Percentiles rank a stretch among this genome's conserved stretches.
These are phyloP conservation scores for Synchiropus splendidus DNA, from an alignment of 2,113 vertebrate species.

Conservation along the genomic window DNA sequence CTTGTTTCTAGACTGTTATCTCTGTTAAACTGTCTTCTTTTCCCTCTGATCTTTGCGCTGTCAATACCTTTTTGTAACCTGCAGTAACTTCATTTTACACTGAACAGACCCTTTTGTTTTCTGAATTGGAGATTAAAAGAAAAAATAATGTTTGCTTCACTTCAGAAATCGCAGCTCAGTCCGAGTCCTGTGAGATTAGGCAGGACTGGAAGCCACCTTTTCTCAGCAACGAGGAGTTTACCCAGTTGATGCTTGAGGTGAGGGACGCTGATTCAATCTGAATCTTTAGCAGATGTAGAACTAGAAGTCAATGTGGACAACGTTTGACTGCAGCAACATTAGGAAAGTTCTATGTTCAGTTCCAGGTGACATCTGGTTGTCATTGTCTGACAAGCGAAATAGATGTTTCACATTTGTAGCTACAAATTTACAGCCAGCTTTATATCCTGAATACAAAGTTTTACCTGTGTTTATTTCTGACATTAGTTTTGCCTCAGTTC, in stretches of 20 bases:
- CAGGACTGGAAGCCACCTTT: constrained; percentile 99
- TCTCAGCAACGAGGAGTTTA: constrained; percentile 99
- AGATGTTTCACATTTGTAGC: too few species aligned
- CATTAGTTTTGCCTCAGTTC: too few species aligned
- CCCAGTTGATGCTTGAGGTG: constrained; percentile 99
- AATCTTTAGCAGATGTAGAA: too few species aligned
- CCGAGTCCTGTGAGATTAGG: constrained; percentile 95
- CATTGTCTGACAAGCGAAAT: too few species aligned
- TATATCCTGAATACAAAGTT: too few species aligned
- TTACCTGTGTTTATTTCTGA: too few species aligned
- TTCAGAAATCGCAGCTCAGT: constrained; percentile 93
- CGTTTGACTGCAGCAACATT: too few species aligned
- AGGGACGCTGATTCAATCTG: constrained; percentile 22
- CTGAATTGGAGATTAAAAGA: background rate
- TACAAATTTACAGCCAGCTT: too few species aligned
- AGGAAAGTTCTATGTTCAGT: too few species aligned
- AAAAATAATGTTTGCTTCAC: background rate
- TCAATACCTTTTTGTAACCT: constrained; percentile 1
- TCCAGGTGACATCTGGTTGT: too few species aligned
- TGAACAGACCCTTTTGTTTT: background rate
- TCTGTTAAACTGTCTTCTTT: constrained; percentile 8
- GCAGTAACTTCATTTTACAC: constrained; percentile 1
- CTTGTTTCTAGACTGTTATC: constrained; percentile 3
- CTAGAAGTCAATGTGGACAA: too few species aligned
- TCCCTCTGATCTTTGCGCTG: constrained; percentile 7